phyloP scores from a whole-genome alignment of 2,113 vertebrate species.

The Edolisoma coerulescens region DNA sequence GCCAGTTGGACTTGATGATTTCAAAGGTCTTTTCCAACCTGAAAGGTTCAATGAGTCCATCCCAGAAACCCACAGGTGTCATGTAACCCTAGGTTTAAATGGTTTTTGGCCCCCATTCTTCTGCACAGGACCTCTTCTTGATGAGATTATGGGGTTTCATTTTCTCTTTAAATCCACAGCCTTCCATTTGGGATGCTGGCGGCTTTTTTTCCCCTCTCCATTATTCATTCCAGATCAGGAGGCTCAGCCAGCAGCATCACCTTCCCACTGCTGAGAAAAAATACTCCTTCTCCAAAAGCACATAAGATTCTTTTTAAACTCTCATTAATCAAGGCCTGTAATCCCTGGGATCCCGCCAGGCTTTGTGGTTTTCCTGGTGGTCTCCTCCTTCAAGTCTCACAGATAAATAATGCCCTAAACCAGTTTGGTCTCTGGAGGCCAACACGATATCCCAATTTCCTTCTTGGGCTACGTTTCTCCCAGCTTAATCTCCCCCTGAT shows the following conservation, averaged over 20 bases:
- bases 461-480: not conserved
- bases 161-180: not conserved
- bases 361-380: not conserved
- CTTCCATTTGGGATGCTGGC: not conserved
- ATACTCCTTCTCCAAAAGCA: not conserved
- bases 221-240: not conserved
- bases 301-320: not conserved
- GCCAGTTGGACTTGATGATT: not conserved
- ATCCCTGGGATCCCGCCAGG: slow-evolving; percentile 23
- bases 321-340: slow-evolving; percentile 22
- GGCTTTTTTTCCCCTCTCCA: not conserved
- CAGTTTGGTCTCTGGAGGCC: not conserved
- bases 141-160: not conserved
- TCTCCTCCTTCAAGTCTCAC: not conserved
- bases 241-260: not conserved
- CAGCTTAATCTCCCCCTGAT: not conserved
- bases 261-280: not conserved
- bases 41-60: not conserved
- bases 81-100: not conserved
- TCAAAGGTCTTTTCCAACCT: not conserved
- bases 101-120: not conserved
- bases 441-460: not conserved
- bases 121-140: not conserved
- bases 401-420: not conserved
- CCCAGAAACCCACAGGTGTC: not conserved